Base-by-base conservation (phyloP, 2,888 invertebrate species). In the Pristionchus fissidentatus region DNA sequence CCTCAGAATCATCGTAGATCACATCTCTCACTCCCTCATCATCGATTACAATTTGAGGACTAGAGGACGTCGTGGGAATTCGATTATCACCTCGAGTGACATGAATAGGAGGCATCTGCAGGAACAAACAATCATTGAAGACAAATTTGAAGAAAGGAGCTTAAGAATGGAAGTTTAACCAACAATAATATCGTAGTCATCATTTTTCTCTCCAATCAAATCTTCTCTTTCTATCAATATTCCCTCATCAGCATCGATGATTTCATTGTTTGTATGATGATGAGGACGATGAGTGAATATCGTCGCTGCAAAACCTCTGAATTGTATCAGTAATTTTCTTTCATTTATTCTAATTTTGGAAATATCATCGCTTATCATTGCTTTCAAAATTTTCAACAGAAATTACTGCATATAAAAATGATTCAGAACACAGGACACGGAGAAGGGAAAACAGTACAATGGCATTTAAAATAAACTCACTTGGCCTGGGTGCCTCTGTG, bases 201-300 rank as follows among this genome's bases (percentile, higher is more conserved):
- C 52, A 22, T 52, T 35, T 52, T 49, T 49, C 52, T 32, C 35
- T 35, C 38, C 35, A 57, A 79, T 79, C 3, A 79, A 60, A 41
- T 79, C 79, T 43, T 79, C 79, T 49, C 79, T 35, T 26, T 79
- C 79, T 10, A 79, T 79, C 3, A 60, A n/a, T 10, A 79, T 79
- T 13, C 79, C 79, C 7, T 79, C 55, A 1, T 79, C 79, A 19
- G 35, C 60, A 49, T 79, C 60, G 26, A 41, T 73, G 3, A 73
- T 43, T 4, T 73, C 46, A 13, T 73, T 73, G 29, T 43, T 38
- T 13, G 10, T 26, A 70, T 73, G 73, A 10, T 73, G 73, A 38
- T 73, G 73, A 73, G 22, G 41, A n/a, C 43, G 73, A 73, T 73
- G 73, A 73, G 62, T 38, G 62, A 62, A 32, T 3, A 62, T 62